phyloP scores from a whole-genome alignment of 37 sponge, comb jelly and placozoan genomes.

The Cladorhizidae sp. region DNA sequence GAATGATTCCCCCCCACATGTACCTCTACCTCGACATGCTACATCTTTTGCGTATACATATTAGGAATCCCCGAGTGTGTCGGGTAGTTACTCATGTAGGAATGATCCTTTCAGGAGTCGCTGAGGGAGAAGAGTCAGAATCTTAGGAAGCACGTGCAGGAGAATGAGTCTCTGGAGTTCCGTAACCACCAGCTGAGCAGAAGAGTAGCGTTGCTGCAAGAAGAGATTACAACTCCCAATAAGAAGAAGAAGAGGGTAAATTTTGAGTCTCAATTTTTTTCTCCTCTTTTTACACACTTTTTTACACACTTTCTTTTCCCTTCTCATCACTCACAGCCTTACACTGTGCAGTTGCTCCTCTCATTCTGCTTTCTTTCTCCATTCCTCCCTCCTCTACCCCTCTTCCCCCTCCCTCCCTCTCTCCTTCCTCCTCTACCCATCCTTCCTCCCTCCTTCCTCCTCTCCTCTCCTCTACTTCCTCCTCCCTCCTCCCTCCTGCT shows the following conservation, averaged over 20 bases:
- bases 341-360: too few species aligned
- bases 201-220: constrained; percentile 71
- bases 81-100: not conserved
- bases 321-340: too few species aligned
- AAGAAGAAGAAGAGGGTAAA: constrained; percentile 38
- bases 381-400: not conserved
- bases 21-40: too few species aligned
- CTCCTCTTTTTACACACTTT: not conserved
- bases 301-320: too few species aligned
- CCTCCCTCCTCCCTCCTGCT: too few species aligned
- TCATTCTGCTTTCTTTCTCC: not conserved
- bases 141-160: constrained; percentile 73
- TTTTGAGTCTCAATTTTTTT: not conserved
- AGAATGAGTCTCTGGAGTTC: constrained; percentile 78
- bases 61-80: too few species aligned
- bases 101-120: constrained; percentile 35
- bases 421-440: not conserved
- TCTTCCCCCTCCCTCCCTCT: not conserved
- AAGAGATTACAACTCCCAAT: constrained; percentile 30
- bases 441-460: not conserved
- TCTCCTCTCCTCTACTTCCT: not conserved
- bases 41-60: too few species aligned
- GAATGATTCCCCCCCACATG: too few species aligned
- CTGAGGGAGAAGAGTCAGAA: constrained; percentile 55
- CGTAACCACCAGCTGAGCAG: constrained; percentile 83